Conservation (phyloP, 1,140 invertebrate species). For the Orius insidiosus region DNA sequence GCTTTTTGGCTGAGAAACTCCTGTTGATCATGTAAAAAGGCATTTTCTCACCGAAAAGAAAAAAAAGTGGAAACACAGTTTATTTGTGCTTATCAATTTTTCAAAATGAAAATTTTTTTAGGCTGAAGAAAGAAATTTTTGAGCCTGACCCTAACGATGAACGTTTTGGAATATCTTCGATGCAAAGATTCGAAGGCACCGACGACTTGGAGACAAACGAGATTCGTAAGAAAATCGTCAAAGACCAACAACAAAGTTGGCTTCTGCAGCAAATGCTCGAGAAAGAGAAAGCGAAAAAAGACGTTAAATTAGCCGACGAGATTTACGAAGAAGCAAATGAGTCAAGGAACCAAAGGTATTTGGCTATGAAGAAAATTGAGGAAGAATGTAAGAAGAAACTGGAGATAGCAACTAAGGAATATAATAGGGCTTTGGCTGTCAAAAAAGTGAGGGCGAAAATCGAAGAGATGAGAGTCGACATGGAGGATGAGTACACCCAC, state of each 20-base stretch:
- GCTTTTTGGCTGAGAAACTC: no score
- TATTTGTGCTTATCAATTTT: no score
- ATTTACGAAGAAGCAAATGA: not conserved
- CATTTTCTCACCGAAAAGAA: no score
- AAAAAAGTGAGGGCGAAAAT: constrained; percentile 1
- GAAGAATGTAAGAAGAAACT: not conserved
- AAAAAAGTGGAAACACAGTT: no score
- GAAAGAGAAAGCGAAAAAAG: not conserved
- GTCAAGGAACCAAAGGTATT: not conserved
- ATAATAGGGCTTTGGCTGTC: constrained; percentile 1
- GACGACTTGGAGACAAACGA: not conserved
- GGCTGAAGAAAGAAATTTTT: not conserved
- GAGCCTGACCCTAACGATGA: constrained; percentile 1
- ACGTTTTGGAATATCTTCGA: constrained; percentile 6
- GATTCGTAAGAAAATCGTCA: not conserved
- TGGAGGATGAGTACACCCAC: not conserved
- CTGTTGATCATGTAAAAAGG: no score
- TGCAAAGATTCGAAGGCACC: constrained; percentile 4
- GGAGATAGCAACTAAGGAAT: not conserved
- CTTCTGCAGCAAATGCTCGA: constrained; percentile 7
- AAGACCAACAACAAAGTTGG: constrained; percentile 5
- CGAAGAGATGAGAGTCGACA: constrained; percentile 3
- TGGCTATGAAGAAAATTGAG: constrained; percentile 4
- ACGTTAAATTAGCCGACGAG: not conserved
- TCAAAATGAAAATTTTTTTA: no score